These are phyloP conservation scores for Dynastes hyllus DNA, from an alignment of 2,888 invertebrate species.

Conservation along the genomic window DNA sequence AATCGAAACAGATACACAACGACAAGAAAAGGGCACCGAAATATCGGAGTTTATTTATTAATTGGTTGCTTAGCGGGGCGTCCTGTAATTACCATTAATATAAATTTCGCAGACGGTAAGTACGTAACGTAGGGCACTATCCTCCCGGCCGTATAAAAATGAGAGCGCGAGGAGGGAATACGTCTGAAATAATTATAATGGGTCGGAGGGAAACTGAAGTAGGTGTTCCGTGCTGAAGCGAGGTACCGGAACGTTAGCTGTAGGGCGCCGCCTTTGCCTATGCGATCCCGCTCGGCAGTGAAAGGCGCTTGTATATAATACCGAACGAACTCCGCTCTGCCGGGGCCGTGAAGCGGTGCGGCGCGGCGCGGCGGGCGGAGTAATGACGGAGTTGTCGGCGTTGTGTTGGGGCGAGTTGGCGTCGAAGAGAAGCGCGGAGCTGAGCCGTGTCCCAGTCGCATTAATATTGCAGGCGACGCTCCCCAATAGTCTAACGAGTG, in stretches of 20 bases:
- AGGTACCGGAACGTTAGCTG: slow-evolving; percentile 53
- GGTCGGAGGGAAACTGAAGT: slow-evolving; percentile 50
- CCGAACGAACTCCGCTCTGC: slow-evolving; percentile 26
- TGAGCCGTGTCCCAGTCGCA: slow-evolving; percentile 64
- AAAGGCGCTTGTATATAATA: slow-evolving; percentile 36
- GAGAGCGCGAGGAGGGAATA: slow-evolving; percentile 56
- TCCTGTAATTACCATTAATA: slow-evolving; percentile 44
- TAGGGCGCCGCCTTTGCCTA: slow-evolving; percentile 35
- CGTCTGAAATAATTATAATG: slow-evolving; percentile 57
- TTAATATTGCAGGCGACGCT: slow-evolving; percentile 68
- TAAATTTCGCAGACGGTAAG: slow-evolving; percentile 45
- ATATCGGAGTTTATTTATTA: slow-evolving; percentile 27
- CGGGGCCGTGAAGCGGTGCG: neutral
- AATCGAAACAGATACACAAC: too few species aligned
- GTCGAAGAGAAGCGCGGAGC: slow-evolving; percentile 44
- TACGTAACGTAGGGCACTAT: slow-evolving; percentile 45
- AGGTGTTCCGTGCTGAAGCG: slow-evolving; percentile 50
- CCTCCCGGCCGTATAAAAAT: slow-evolving; percentile 54
- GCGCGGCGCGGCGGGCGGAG: slow-evolving; percentile 10
- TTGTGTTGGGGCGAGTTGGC: slow-evolving; percentile 22
- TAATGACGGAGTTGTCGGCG: slow-evolving; percentile 28
- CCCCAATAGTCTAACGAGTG: slow-evolving; percentile 68
- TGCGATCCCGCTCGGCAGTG: slow-evolving; percentile 45
- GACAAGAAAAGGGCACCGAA: neutral
- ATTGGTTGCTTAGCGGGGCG: slow-evolving; percentile 26